These are phyloP conservation scores for Upupa epops DNA, from an alignment of 2,113 vertebrate genomes.

Conservation along the genomic window DNA sequence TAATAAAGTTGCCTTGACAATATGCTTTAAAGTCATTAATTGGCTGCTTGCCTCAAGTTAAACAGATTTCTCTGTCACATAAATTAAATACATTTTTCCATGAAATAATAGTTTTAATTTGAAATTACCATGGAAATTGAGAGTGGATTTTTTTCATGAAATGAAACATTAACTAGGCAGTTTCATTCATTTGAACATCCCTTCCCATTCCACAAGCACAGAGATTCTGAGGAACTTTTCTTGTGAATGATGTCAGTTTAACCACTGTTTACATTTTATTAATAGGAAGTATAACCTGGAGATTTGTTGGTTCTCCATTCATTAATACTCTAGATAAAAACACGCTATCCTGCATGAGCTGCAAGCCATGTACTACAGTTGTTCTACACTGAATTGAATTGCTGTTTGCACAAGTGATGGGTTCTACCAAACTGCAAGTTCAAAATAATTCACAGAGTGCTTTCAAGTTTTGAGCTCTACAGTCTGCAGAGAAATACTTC, in stretches of 20 bases:
- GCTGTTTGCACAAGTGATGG: background rate
- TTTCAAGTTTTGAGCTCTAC: background rate
- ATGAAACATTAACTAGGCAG: background rate
- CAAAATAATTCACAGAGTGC: background rate
- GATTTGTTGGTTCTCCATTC: background rate
- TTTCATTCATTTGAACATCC: background rate
- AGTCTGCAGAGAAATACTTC: background rate
- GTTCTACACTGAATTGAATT: background rate
- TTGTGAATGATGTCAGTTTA: background rate
- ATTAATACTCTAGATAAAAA: background rate
- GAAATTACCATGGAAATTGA: background rate
- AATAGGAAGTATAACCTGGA: background rate
- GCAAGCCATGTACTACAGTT: background rate
- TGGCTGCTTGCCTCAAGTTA: constrained; percentile 36
- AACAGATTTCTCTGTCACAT: background rate
- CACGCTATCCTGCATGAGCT: background rate
- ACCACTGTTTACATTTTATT: background rate
- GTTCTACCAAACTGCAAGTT: background rate
- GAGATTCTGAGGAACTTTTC: background rate
- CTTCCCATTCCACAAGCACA: background rate
- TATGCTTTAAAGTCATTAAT: constrained; percentile 10
- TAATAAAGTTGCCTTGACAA: constrained; percentile 13
- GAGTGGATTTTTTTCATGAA: background rate
- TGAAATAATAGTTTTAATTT: constrained; percentile 6
- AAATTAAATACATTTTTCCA: constrained; percentile 31